phyloP scores from a whole-genome alignment of 2,888 invertebrate species.

The Drosophila nr. perissopoda region DNA sequence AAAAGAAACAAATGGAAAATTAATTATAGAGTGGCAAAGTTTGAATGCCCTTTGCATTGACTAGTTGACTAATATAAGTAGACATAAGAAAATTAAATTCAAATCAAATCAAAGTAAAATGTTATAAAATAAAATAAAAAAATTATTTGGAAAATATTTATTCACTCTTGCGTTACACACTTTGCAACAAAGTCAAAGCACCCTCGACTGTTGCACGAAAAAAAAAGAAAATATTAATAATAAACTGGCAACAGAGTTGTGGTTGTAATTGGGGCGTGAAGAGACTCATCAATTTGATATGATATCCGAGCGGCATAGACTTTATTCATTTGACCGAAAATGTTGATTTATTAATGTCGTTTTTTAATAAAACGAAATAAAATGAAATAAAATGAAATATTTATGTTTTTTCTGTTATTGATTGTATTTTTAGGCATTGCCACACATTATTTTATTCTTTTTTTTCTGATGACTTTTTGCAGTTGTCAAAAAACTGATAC shows the following conservation, averaged over 20 bases:
- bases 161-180: not conserved
- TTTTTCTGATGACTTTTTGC: conserved; percentile 31
- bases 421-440: conserved; percentile 28
- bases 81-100: not conserved
- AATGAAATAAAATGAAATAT: conserved; percentile 5
- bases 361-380: conserved; percentile 14
- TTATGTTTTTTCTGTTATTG: conserved; percentile 16
- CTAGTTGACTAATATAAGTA: no score
- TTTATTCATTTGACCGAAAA: conserved; percentile 1
- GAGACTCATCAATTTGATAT: conserved; percentile 65
- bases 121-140: no score
- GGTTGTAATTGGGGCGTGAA: conserved; percentile 64
- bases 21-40: conserved; percentile 13
- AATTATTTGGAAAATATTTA: not conserved
- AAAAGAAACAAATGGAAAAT: conserved; percentile 8
- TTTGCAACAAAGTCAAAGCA: not conserved
- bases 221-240: not conserved
- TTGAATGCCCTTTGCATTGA: not conserved
- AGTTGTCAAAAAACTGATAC: conserved; percentile 33
- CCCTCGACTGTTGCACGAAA: not conserved
- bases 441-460: conserved; percentile 1
- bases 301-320: conserved; percentile 31
- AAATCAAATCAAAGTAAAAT: not conserved
- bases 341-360: conserved; percentile 12
- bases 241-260: conserved; percentile 24